A percentile compares a stretch with the other conserved stretches of the same genome.
Evolutionary conservation across 2,797 vertebrate genomes (phyloP).

Genomic region (Microctenopoma steveboyesi): DNA sequence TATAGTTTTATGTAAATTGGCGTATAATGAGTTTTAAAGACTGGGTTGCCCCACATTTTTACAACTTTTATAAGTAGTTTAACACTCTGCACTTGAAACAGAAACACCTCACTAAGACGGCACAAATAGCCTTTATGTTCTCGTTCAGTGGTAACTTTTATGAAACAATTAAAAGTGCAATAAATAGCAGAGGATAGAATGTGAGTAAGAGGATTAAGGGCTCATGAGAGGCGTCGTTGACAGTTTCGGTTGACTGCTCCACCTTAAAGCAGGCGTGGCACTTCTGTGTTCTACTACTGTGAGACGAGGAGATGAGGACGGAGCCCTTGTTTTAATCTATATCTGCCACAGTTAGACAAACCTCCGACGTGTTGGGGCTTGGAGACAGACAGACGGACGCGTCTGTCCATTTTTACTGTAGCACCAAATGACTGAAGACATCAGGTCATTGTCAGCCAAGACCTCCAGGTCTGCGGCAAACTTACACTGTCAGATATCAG

Average conservation of each 20-base stretch:
- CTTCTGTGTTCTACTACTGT: slow-evolving; percentile 20
- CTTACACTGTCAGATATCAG: slow-evolving; percentile 51
- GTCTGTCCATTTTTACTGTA: slow-evolving; percentile 47
- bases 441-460: slow-evolving; percentile 51
- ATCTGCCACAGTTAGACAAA: slow-evolving; percentile 41
- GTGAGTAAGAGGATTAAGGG: slow-evolving; percentile 38
- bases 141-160: slow-evolving; percentile 44
- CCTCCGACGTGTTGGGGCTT: slow-evolving; percentile 22
- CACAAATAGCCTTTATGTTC: slow-evolving; percentile 26
- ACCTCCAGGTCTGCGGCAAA: slow-evolving; percentile 49
- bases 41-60: slow-evolving; percentile 54
- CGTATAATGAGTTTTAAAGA: slow-evolving; percentile 64
- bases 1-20: slow-evolving; percentile 53
- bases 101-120: slow-evolving; percentile 38
- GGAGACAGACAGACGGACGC: slow-evolving; percentile 45
- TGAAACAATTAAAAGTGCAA: slow-evolving; percentile 54
- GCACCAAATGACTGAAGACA: slow-evolving; percentile 36
- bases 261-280: slow-evolving; percentile 14
- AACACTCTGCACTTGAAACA: slow-evolving; percentile 61
- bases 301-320: slow-evolving; percentile 17
- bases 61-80: slow-evolving; percentile 58
- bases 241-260: slow-evolving; percentile 32
- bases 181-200: slow-evolving; percentile 34
- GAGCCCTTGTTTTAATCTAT: slow-evolving; percentile 23
- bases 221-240: slow-evolving; percentile 30